Percentiles rank a stretch among this genome's conserved stretches.
phyloP scores from a whole-genome alignment of 2,888 invertebrate genomes.

The Rosalia funebris region DNA sequence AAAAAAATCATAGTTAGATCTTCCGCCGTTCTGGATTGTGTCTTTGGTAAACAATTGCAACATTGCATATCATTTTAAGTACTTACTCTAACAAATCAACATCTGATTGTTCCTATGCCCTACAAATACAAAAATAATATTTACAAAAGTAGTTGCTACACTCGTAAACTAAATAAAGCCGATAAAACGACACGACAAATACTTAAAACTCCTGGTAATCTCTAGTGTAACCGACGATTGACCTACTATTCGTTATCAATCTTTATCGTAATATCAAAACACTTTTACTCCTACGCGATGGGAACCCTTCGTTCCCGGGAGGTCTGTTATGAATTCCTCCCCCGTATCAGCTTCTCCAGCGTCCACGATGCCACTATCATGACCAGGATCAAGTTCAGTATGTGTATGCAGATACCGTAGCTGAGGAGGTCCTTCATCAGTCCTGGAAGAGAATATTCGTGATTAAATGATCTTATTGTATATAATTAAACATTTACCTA shows the following conservation, averaged over 20 bases:
- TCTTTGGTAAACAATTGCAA: not conserved
- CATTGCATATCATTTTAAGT: not conserved
- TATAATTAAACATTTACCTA: conserved; percentile 55
- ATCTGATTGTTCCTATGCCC: not conserved
- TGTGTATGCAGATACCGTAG: conserved; percentile 72
- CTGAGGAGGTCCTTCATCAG: conserved; percentile 76
- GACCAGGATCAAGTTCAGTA: conserved; percentile 69
- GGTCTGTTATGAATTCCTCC: conserved; percentile 11
- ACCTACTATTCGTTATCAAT: conserved; percentile 18
- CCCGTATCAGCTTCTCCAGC: conserved; percentile 66
- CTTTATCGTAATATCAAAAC: conserved; percentile 21
- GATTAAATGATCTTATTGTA: not conserved
- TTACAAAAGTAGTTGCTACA: not conserved
- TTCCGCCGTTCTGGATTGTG: not conserved
- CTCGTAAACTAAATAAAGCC: not conserved
- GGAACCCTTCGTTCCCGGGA: not conserved
- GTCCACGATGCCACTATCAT: conserved; percentile 70
- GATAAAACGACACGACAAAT: not conserved
- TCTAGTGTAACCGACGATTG: conserved; percentile 5
- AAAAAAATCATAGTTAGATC: too few species aligned
- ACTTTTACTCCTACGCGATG: too few species aligned
- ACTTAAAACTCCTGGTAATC: not conserved
- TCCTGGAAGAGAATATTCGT: conserved; percentile 64
- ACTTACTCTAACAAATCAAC: too few species aligned
- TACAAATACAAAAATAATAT: not conserved